Base-by-base conservation (phyloP, 2,888 invertebrate species). In the Aphelenchoides bicaudatus region DNA sequence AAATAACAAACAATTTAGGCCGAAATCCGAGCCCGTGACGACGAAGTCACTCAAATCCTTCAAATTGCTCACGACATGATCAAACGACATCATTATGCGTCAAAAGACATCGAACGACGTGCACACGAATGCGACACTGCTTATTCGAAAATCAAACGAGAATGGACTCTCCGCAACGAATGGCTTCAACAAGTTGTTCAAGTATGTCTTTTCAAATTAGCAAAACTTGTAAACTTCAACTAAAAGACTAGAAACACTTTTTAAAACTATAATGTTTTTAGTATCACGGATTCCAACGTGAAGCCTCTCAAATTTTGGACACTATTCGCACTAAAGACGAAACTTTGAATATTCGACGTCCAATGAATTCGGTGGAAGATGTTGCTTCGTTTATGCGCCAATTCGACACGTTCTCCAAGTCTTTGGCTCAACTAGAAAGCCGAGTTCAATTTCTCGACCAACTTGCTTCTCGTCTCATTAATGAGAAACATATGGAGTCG, bases 391-490 rank as follows among this genome's bases (percentile, higher is more conserved):
- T 89, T 76, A 85, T 90, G 27, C 91, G 90, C 82, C 91, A 91
- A 78, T 92, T 94, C 72, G 92, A 91, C 71, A 91, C 90, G 2
- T 93, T 96, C 79, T 91, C 91, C 79, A 91, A 91, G 74, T 82
- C 93, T 0, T 85, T 94, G 5, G 86, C 86, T 13, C 67, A 70
- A 13, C 58, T 75, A 19, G 68, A 70, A 19, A 74, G 75, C 37
- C 59, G 78, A 23, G 66, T 75, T n/a, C 57, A 46, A 2, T 56
- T 61, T 2, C 56, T 72, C 38, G 71, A 72, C 43, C 58, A 61
- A 27, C 68, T 65, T 30, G 74, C 75, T 3, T 50, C 56, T 10
- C 62, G 91, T 80, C 83, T 96, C 50, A 83, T 93, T 28, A 86
- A 87, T 38, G 90, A 90, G 80, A 87, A 89, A 79, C 94, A 96